Evolutionary conservation across 2,888 invertebrate genomes (phyloP), one percentile per base, ranked within the genome.

Genomic region (Tupiocoris notatus): DNA sequence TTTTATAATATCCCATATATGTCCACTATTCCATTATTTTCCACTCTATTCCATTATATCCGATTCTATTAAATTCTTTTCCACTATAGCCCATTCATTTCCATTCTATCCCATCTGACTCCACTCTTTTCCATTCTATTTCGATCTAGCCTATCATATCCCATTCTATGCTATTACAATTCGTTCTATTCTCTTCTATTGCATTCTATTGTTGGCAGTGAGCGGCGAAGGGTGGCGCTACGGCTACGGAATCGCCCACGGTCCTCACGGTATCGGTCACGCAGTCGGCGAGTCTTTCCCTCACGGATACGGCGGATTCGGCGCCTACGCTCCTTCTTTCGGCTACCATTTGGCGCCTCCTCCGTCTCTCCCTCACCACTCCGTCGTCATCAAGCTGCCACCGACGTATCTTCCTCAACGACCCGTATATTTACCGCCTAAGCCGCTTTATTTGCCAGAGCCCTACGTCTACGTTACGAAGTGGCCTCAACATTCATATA

Each of bases 241-340:
- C 75, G 64, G 78, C 20, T 79, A 79, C 59, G 79, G 75, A 6
- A 79, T 79, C 24, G 79, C 74, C 1, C 79, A 79, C 23, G 78
- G 78, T 18, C 79, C 79, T 1, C 77, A 66, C 17, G 77, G 77
- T 2, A 59, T 74, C 21, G 79, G 79, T 12, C 76, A 75, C 18
- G 78, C 76, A 9, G 77, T 59, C 7, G 79, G 79, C 3, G 78
- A 79, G 57, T 79, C 79, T 0, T 79, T 73, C 59, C 79, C 79
- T 18, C 79, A 78, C 65, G 79, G 79, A 22, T 79, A 78, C 67
- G 79, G 79, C 22, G 79, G 79, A 16, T 78, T 79, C 24, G 77
- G 78, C 0, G 75, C 78, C 17, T 79, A 79, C 75, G 79, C 79
- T 58, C 79, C 79, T 2, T 56, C 76, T 20, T 77, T 71, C 56